phyloP scores from a whole-genome alignment of 2,797 vertebrate genomes.

The Chloroceryle inda region DNA sequence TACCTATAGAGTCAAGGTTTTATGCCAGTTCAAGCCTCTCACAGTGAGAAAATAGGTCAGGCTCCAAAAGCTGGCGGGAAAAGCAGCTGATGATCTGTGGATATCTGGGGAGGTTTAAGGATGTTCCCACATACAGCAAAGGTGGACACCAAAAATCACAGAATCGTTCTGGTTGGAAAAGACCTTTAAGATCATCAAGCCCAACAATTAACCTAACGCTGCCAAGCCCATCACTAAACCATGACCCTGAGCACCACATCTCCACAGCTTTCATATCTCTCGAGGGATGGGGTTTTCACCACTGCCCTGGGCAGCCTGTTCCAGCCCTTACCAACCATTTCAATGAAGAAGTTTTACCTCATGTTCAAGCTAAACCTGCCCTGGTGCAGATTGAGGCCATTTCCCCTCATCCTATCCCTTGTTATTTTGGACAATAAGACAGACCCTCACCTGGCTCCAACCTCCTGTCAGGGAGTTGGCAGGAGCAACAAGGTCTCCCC shows the following conservation, averaged over 20 bases:
- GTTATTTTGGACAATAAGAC: background rate
- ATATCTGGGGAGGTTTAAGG: background rate
- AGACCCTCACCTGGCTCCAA: background rate
- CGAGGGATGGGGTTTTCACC: background rate
- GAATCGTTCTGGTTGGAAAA: background rate
- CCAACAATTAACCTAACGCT: background rate
- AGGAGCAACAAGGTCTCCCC: background rate
- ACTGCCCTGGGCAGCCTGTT: background rate
- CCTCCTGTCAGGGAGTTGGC: background rate
- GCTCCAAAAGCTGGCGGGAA: background rate
- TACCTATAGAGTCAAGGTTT: background rate
- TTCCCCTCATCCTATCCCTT: background rate
- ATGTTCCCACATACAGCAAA: background rate
- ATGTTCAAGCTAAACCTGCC: background rate
- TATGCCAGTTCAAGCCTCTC: background rate
- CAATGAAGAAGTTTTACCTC: background rate
- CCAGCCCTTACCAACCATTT: background rate
- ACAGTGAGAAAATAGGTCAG: conserved; percentile 43
- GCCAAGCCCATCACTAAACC: background rate
- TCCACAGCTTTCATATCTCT: background rate
- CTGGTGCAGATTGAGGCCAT: background rate
- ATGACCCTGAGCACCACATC: background rate
- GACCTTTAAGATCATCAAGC: background rate
- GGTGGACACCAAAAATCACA: background rate
- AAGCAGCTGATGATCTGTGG: background rate